Percentiles rank a stretch among this genome's conserved stretches.
These are phyloP conservation scores for Hirudo medicinalis DNA, from an alignment of 1,140 invertebrate species.

Conservation along the genomic window DNA sequence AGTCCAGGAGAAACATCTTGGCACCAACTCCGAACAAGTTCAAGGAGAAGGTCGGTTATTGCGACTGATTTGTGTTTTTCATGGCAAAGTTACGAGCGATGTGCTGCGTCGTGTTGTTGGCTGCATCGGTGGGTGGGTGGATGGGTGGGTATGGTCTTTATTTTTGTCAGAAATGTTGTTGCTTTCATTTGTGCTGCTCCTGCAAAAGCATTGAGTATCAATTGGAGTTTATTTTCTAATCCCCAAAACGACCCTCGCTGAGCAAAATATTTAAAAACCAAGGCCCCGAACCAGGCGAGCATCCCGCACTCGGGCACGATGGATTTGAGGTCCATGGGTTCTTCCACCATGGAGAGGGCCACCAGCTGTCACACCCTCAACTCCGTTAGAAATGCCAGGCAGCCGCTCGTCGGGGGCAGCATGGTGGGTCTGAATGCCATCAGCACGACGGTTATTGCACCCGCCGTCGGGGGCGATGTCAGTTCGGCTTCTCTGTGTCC, in stretches of 20 bases:
- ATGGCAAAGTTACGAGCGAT: too few relatives aligned
- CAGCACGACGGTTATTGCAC: conserved; percentile 10
- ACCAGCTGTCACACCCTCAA: conserved; percentile 15
- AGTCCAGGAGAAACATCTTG: too few relatives aligned
- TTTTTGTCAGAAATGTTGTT: too few relatives aligned
- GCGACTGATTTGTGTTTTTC: too few relatives aligned
- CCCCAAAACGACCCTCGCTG: neutral
- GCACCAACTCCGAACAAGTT: too few relatives aligned
- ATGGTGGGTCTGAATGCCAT: neutral
- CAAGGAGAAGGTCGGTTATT: too few relatives aligned
- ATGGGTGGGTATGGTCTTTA: too few relatives aligned
- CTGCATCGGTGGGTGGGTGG: too few relatives aligned
- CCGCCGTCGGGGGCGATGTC: neutral
- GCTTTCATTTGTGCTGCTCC: too few relatives aligned
- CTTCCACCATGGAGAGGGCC: neutral
- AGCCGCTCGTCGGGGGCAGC: neutral
- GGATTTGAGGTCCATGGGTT: neutral
- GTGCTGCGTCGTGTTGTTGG: too few relatives aligned
- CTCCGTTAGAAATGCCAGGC: neutral
- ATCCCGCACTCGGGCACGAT: neutral
- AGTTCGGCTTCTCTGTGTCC: conserved; percentile 8
- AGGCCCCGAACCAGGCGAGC: neutral
- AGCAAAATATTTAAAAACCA: neutral
- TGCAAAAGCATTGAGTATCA: too few relatives aligned
- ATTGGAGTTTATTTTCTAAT: neutral